Evolutionary conservation across 2,888 invertebrate genomes (phyloP).

Genomic region (Apomyelois bistriatella): DNA sequence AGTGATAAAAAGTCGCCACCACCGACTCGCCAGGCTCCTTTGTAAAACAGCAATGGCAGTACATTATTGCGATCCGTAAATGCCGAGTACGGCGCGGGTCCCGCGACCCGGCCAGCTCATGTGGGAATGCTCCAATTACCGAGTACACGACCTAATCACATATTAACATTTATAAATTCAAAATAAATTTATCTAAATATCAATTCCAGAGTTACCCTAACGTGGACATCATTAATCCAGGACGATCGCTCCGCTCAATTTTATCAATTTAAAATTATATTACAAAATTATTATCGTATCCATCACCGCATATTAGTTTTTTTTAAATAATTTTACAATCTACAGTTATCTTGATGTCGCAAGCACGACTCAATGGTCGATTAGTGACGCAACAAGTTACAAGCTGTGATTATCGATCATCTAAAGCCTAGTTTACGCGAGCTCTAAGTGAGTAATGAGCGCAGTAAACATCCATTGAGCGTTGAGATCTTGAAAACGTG

Average conservation of each 20-base stretch:
- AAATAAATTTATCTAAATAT: constrained; percentile 35
- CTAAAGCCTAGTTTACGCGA: not conserved
- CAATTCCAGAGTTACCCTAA: constrained; percentile 45
- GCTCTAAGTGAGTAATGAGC: not conserved
- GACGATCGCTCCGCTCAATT: constrained; percentile 10
- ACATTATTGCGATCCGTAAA: constrained; percentile 29
- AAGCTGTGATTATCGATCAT: not conserved
- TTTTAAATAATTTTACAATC: constrained; percentile 13
- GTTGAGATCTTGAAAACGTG: not conserved
- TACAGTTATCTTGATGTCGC: constrained; percentile 12
- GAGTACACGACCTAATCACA: constrained; percentile 19
- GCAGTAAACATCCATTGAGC: not conserved
- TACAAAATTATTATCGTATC: constrained; percentile 29
- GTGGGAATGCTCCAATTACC: not conserved
- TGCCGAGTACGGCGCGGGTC: not conserved
- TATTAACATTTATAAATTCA: constrained; percentile 23
- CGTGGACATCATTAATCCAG: constrained; percentile 37
- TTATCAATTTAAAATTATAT: constrained; percentile 21
- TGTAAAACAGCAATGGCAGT: constrained; percentile 28
- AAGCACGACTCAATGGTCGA: constrained; percentile 13
- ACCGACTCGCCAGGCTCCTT: not conserved
- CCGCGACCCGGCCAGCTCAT: not conserved
- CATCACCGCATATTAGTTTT: constrained; percentile 31
- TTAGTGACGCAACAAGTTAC: not conserved
- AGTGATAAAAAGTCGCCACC: not conserved